Conservation (phyloP, 2,797 vertebrate species). For the Arremon aurantiirostris region DNA sequence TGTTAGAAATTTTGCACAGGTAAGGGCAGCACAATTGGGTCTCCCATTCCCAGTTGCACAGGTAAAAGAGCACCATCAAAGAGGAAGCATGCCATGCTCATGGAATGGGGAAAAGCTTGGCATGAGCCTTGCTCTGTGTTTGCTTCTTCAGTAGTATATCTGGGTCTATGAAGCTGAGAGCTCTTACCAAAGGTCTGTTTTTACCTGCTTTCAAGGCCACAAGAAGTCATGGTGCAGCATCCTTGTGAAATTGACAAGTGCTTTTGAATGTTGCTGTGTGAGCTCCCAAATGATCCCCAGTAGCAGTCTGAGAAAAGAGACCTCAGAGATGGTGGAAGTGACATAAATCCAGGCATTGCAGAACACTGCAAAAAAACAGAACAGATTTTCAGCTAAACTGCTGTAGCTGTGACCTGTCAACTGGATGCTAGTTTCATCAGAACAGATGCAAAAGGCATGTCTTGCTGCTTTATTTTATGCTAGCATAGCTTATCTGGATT, state of each 20-base stretch:
- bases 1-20: background rate
- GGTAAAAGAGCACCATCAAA: background rate
- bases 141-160: background rate
- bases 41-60: background rate
- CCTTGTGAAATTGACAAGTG: background rate
- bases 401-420: background rate
- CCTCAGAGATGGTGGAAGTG: background rate
- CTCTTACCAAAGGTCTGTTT: background rate
- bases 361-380: background rate
- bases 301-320: background rate
- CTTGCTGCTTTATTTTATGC: background rate
- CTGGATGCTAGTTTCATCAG: background rate
- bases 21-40: background rate
- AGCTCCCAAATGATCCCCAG: background rate
- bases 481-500: background rate
- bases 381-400: background rate
- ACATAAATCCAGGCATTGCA: background rate
- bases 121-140: background rate
- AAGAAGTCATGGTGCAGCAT: background rate
- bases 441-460: background rate
- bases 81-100: background rate
- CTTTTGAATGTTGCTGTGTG: background rate
- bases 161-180: background rate
- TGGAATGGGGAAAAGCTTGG: background rate
- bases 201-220: background rate